These are phyloP conservation scores for Asteroscopus sphinx DNA, from an alignment of 2,888 invertebrate species.

Conservation along the genomic window DNA sequence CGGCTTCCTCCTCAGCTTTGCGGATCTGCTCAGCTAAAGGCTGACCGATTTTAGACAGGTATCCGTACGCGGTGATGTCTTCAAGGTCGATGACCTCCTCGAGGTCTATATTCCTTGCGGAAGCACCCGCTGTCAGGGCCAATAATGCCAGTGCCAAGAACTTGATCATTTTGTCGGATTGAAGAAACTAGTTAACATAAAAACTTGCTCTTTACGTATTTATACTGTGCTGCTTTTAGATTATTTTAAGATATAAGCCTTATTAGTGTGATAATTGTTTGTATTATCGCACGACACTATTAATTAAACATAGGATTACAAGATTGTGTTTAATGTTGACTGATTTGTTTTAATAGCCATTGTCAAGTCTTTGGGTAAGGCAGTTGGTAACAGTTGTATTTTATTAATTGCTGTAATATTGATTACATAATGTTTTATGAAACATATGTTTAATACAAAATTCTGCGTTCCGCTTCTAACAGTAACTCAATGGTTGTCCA, in stretches of 20 bases:
- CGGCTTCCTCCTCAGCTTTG: slow-evolving; percentile 38
- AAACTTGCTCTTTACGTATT: neutral
- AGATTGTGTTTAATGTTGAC: neutral
- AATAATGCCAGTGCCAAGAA: slow-evolving; percentile 35
- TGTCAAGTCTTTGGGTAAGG: neutral
- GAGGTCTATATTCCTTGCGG: slow-evolving; percentile 34
- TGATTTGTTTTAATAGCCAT: neutral
- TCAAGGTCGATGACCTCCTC: slow-evolving; percentile 42
- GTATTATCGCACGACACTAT: neutral
- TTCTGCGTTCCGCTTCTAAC: no score
- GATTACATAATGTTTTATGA: no score
- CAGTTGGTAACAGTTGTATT: no score
- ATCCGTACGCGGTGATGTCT: slow-evolving; percentile 52
- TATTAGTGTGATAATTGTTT: neutral
- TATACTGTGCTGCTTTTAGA: slow-evolving; percentile 4
- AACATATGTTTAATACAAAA: no score
- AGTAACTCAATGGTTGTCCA: no score
- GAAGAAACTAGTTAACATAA: neutral
- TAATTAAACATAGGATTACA: neutral
- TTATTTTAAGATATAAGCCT: neutral
- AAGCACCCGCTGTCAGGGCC: slow-evolving; percentile 41
- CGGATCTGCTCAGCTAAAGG: slow-evolving; percentile 54
- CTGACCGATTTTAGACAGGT: slow-evolving; percentile 50
- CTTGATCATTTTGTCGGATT: slow-evolving; percentile 28
- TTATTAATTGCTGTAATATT: no score